phyloP scores from a whole-genome alignment of 1,140 invertebrate species.

The Hetaerina americana region DNA sequence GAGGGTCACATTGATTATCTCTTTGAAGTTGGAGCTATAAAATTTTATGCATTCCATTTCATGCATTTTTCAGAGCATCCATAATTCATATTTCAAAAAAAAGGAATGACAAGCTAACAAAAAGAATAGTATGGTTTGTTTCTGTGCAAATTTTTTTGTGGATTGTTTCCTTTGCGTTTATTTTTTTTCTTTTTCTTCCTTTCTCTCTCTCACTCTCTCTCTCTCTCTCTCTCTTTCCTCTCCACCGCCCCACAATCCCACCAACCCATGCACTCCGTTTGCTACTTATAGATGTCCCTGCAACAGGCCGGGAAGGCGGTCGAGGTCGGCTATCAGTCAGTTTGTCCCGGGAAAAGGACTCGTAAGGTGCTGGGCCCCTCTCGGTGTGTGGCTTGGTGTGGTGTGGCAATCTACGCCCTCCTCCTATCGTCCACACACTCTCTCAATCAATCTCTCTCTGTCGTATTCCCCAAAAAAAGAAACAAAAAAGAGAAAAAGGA shows the following conservation, averaged over 20 bases:
- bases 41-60: too few relatives aligned
- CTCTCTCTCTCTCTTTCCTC: slow-evolving; percentile 19
- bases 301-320: background rate
- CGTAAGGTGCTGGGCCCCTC: background rate
- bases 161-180: slow-evolving; percentile 8
- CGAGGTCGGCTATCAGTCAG: background rate
- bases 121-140: too few relatives aligned
- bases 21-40: too few relatives aligned
- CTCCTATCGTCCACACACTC: slow-evolving; percentile 15
- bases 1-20: too few relatives aligned
- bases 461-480: background rate
- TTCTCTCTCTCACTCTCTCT: slow-evolving; percentile 16
- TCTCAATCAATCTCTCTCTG: slow-evolving; percentile 25
- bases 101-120: too few relatives aligned
- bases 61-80: too few relatives aligned
- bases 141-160: background rate
- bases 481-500: background rate
- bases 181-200: slow-evolving; percentile 16
- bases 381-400: slow-evolving; percentile 19
- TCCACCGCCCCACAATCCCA: slow-evolving; percentile 8
- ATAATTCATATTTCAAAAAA: too few relatives aligned
- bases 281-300: background rate
- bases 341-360: background rate
- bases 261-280: background rate
- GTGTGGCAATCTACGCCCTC: slow-evolving; percentile 27